Conservation (phyloP, 2,113 vertebrate genomes). For the Scolopax mira region DNA sequence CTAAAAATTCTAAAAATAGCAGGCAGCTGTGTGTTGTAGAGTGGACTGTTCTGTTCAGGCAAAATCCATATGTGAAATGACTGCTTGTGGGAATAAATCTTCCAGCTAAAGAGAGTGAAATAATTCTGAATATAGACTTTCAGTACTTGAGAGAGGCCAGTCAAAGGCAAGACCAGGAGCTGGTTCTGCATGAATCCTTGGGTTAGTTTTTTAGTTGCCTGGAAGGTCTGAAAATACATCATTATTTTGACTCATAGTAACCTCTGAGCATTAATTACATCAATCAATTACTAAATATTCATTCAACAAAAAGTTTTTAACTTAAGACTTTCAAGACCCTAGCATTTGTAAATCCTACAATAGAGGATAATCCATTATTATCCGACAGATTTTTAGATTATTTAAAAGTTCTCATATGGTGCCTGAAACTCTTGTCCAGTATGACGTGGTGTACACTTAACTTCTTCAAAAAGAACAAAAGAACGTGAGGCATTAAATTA, state of each 20-base stretch:
- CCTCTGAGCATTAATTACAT: neutral
- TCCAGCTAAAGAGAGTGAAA: neutral
- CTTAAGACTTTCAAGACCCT: neutral
- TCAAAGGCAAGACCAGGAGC: neutral
- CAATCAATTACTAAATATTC: neutral
- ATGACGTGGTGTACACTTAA: neutral
- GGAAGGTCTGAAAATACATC: neutral
- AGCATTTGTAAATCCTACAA: neutral
- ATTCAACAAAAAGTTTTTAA: neutral
- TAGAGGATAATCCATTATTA: neutral
- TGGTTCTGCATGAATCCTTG: neutral
- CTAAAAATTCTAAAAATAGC: neutral
- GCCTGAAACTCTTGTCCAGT: neutral
- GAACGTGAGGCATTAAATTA: neutral
- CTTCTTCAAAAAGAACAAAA: neutral
- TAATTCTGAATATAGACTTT: neutral
- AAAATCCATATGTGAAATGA: neutral
- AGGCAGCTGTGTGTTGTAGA: neutral
- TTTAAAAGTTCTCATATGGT: neutral
- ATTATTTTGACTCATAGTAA: neutral
- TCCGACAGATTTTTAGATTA: neutral
- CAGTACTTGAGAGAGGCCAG: neutral
- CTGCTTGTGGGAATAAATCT: neutral
- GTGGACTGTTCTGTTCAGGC: neutral
- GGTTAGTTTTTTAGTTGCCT: neutral